A percentile compares a stretch with the other conserved stretches of the same genome.
phyloP scores from a whole-genome alignment of 2,113 vertebrate genomes.

The Uria aalge region DNA sequence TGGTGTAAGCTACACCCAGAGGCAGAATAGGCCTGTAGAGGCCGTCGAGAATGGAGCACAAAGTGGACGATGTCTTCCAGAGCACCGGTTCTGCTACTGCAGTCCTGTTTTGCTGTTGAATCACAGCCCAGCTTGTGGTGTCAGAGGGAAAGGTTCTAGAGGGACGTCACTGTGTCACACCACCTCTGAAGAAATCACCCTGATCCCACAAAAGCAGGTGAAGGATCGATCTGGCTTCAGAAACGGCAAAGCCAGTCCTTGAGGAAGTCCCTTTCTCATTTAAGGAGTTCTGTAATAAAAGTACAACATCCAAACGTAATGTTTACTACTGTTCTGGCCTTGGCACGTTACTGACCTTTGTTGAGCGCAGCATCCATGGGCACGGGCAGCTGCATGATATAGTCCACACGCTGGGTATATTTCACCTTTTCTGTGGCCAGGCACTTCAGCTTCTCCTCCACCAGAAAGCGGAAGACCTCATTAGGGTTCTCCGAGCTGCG shows the following conservation, averaged over 20 bases:
- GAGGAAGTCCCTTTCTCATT: not conserved
- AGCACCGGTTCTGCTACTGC: not conserved
- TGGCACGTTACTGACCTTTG: slow-evolving; percentile 79
- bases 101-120: not conserved
- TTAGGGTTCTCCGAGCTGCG: slow-evolving; percentile 93
- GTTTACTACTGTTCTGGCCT: not conserved
- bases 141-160: not conserved
- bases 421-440: slow-evolving; percentile 96
- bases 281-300: not conserved
- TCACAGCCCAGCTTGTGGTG: not conserved
- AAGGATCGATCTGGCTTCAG: not conserved
- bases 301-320: not conserved
- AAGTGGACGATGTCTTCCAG: not conserved
- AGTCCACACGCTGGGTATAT: slow-evolving; percentile 97
- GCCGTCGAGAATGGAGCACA: not conserved
- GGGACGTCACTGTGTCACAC: not conserved
- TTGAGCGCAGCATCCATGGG: slow-evolving; percentile 97
- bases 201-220: not conserved
- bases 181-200: not conserved
- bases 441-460: slow-evolving; percentile 97
- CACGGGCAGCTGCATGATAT: slow-evolving; percentile 95
- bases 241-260: not conserved
- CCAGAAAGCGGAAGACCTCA: slow-evolving; percentile 95
- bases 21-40: not conserved
- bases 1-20: not conserved